Percentiles rank a stretch among this genome's conserved stretches.
These are phyloP conservation scores for Microhierax caerulescens DNA, from an alignment of 2,797 vertebrate genomes.

Conservation along the genomic window DNA sequence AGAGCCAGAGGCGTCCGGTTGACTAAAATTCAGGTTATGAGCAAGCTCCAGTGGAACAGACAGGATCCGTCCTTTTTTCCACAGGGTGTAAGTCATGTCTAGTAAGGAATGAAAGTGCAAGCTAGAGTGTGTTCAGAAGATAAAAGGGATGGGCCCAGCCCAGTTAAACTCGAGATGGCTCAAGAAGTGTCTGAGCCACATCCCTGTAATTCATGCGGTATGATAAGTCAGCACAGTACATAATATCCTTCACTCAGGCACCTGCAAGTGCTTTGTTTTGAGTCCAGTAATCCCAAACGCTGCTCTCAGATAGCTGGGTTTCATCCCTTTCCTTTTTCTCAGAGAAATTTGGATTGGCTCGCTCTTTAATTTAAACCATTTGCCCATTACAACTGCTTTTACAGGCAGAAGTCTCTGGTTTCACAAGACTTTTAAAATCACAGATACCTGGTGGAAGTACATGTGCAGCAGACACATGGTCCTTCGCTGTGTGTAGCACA, in stretches of 20 bases:
- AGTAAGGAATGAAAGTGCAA: neutral
- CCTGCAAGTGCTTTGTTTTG: slow-evolving; percentile 51
- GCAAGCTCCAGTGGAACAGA: slow-evolving; percentile 27
- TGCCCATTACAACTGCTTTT: slow-evolving; percentile 3
- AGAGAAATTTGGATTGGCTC: slow-evolving; percentile 31
- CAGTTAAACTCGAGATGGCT: slow-evolving; percentile 52
- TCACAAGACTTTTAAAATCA: neutral
- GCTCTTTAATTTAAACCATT: slow-evolving; percentile 55
- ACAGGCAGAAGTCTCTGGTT: neutral
- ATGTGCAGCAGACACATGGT: fast-evolving
- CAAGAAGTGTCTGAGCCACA: slow-evolving; percentile 41
- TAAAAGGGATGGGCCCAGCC: slow-evolving; percentile 36
- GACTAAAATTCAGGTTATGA: neutral
- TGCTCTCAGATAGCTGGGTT: slow-evolving; percentile 46
- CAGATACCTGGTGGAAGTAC: neutral
- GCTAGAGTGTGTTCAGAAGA: slow-evolving; percentile 35
- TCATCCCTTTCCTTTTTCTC: slow-evolving; percentile 46
- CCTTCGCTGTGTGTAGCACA: fast-evolving
- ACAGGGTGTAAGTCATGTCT: slow-evolving; percentile 19
- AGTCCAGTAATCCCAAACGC: neutral
- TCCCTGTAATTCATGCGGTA: slow-evolving; percentile 15
- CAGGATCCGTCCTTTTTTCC: slow-evolving; percentile 27
- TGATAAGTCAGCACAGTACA: slow-evolving; percentile 10
- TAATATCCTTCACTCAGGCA: slow-evolving; percentile 4
- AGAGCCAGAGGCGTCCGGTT: neutral